A percentile compares a stretch with the other conserved stretches of the same genome.
phyloP scores from a whole-genome alignment of 2,113 vertebrate genomes.

The Phasianus colchicus region DNA sequence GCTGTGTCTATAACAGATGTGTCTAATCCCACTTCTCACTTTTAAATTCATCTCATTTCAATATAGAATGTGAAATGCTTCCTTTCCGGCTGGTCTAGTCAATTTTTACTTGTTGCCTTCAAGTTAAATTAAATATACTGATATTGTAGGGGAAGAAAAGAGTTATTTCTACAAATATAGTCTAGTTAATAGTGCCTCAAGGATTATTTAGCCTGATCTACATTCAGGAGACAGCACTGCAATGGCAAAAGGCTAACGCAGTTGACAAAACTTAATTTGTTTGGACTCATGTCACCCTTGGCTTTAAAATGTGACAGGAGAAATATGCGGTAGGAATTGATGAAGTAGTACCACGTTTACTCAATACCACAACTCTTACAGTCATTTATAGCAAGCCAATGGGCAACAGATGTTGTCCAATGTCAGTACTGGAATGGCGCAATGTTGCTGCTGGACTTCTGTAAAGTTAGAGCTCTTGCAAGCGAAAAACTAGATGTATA shows the following conservation, averaged over 20 bases:
- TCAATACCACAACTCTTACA: background rate
- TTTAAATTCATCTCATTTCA: background rate
- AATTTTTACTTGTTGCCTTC: background rate
- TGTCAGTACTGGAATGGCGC: background rate
- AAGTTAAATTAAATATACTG: background rate
- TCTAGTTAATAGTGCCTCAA: constrained; percentile 14
- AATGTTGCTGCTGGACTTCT: background rate
- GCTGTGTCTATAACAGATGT: constrained; percentile 17
- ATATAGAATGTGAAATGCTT: background rate
- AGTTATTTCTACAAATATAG: constrained; percentile 40
- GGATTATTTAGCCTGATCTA: constrained; percentile 31
- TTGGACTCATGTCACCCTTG: constrained; percentile 49
- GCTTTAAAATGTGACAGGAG: constrained; percentile 50
- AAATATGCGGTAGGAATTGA: background rate
- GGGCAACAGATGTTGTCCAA: background rate
- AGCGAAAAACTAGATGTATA: background rate
- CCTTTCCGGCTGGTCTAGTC: background rate
- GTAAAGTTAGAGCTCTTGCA: background rate
- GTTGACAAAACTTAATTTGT: constrained; percentile 54
- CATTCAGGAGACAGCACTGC: constrained; percentile 27
- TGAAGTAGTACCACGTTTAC: constrained; percentile 10
- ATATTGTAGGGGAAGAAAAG: background rate
- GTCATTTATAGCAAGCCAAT: background rate
- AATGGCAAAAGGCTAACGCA: constrained; percentile 39
- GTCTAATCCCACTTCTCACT: background rate